Percentiles rank a stretch among this genome's conserved stretches.
These are phyloP conservation scores for Drymonia ruficornis DNA, from an alignment of 2,888 invertebrate species.

Conservation along the genomic window DNA sequence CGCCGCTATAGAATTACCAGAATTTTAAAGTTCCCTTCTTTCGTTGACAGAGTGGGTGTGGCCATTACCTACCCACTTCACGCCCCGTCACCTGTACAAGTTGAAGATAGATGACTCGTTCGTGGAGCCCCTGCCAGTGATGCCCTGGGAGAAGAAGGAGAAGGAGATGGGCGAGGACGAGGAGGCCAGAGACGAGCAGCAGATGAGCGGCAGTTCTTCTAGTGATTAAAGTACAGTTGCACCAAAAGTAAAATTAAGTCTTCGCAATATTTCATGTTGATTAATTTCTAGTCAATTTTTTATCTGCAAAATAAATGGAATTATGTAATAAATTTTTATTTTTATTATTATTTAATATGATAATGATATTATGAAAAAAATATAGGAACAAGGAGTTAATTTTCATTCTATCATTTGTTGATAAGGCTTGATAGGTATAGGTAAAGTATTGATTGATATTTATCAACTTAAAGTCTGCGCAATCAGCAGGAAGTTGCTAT, in stretches of 20 bases:
- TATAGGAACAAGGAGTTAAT: too few relatives aligned
- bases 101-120: slow-evolving; percentile 75
- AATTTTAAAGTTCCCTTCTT: background rate
- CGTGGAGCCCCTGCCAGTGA: slow-evolving; percentile 74
- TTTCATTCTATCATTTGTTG: too few relatives aligned
- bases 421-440: too few relatives aligned
- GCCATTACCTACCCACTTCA: slow-evolving; percentile 74
- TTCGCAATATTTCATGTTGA: slow-evolving; percentile 1
- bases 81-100: slow-evolving; percentile 70
- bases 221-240: slow-evolving; percentile 54
- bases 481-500: slow-evolving; percentile 60
- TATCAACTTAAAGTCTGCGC: slow-evolving; percentile 2
- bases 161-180: slow-evolving; percentile 60
- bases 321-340: background rate
- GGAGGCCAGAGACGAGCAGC: slow-evolving; percentile 50
- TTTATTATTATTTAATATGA: background rate
- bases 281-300: slow-evolving; percentile 40
- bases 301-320: slow-evolving; percentile 9
- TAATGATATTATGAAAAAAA: too few relatives aligned
- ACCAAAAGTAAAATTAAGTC: slow-evolving; percentile 2
- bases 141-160: slow-evolving; percentile 75
- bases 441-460: background rate
- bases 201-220: slow-evolving; percentile 50
- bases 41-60: slow-evolving; percentile 63
- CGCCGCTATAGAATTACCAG: too few relatives aligned